phyloP scores from a whole-genome alignment of 2,113 vertebrate species.

The Polyodon spathula region DNA sequence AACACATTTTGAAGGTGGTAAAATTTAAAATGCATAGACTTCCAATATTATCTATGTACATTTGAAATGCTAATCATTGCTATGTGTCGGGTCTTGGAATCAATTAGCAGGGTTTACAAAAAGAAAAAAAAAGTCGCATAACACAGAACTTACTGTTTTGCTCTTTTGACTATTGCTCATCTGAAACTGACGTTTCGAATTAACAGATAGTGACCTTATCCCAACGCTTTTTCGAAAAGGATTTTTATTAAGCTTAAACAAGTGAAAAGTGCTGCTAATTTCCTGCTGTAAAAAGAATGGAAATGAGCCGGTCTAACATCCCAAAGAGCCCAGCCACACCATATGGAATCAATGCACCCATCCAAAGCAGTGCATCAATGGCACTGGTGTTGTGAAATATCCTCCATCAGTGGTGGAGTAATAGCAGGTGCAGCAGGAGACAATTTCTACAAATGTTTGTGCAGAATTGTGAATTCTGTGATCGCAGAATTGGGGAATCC shows the following conservation, averaged over 20 bases:
- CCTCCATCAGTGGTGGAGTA: too few species aligned
- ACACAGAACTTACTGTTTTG: neutral
- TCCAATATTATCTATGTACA: conserved; percentile 19
- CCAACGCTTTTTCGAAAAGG: conserved; percentile 66
- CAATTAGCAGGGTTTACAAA: too few species aligned
- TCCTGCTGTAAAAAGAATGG: conserved; percentile 60
- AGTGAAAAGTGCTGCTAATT: conserved; percentile 78
- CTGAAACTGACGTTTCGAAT: conserved; percentile 62
- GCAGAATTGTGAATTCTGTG: too few species aligned
- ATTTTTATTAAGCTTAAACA: conserved; percentile 84
- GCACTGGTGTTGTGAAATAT: too few species aligned
- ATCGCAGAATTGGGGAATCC: too few species aligned
- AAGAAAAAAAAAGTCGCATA: too few species aligned
- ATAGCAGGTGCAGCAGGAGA: too few species aligned
- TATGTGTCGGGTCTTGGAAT: conserved; percentile 29
- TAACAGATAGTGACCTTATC: conserved; percentile 80
- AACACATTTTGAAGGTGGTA: too few species aligned
- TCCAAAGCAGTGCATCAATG: conserved; percentile 35
- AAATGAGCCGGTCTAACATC: conserved; percentile 52
- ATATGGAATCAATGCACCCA: conserved; percentile 51
- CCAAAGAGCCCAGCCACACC: conserved; percentile 48
- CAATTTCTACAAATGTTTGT: too few species aligned
- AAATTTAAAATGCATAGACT: too few species aligned
- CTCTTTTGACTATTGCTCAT: conserved; percentile 24
- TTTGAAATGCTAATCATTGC: conserved; percentile 31